Base-by-base conservation (phyloP, 37 sponge, comb jelly and placozoan genomes). In the Crambe crambe region DNA sequence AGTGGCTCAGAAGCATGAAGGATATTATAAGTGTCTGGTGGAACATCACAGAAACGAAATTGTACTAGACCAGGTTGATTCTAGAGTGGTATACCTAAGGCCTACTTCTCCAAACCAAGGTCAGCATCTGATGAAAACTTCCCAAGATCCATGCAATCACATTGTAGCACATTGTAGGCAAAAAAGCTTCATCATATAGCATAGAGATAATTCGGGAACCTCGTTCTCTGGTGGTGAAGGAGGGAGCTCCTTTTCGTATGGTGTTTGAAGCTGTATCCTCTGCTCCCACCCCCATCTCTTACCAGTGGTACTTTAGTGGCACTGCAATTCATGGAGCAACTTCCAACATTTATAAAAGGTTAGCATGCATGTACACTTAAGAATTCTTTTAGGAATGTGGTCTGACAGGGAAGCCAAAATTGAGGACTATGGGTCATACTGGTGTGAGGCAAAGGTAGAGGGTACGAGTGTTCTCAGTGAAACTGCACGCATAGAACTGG, bases 21-120 rank as follows among this genome's bases (percentile, higher is more conserved):
- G 86, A 20, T 86, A 79, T 40, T 86, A 86, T 25, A 23, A 22
- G 4, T 86, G 86, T 38, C 86, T 79, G 42, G 86, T 79, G 2
- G n/a, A n/a, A n/a, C 31, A 78, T 20, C 32, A 72, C 47, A 10
- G 54, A 22, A 21, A 35, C 26, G 6, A 79, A 21, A 47, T 32
- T 42, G n/a, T n/a, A n/a, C n/a, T n/a, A n/a, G n/a, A n/a, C n/a
- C n/a, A n/a, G n/a, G 58, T 73, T 44, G 30, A 42, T 0, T 84
- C 84, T 3, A 30, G 34, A 9, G 3, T 65, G 3, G 66, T 31
- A 34, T 34, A 65, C 3, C 32, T 65, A 5, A 65, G 12, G 31
- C 66, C 66, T 30, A 2, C 15, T 34, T 34, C 30, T 5, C 66
- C 30, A 62, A 8, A 30, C 12, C 56, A 54, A 54, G 56, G 56